Evolutionary conservation across 2,113 vertebrate genomes (phyloP).

Genomic region (Platichthys stellatus): DNA sequence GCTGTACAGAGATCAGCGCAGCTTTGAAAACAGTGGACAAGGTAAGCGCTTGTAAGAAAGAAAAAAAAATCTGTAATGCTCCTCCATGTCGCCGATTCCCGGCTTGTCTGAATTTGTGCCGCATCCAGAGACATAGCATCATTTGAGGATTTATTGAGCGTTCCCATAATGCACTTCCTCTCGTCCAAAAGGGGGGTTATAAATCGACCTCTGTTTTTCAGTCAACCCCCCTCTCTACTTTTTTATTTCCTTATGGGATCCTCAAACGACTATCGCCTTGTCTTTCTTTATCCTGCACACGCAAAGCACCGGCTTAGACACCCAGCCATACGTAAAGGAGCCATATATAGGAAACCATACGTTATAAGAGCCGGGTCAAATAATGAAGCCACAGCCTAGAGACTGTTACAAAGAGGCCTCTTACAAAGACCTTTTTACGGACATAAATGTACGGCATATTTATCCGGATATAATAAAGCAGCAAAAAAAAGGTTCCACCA

Average conservation of each 20-base stretch:
- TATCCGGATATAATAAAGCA: conserved; percentile 63
- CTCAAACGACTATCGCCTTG: conserved; percentile 39
- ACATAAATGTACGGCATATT: conserved; percentile 47
- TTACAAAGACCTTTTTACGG: conserved; percentile 33
- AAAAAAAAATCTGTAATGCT: conserved; percentile 7
- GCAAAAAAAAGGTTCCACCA: conserved; percentile 54
- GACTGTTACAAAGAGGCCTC: conserved; percentile 5
- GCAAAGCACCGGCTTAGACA: conserved; percentile 4
- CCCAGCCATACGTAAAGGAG: conserved; percentile 10
- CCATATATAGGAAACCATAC: conserved; percentile 27
- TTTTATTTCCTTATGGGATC: conserved; percentile 71
- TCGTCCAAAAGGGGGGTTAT: conserved; percentile 55
- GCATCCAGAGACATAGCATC: conserved; percentile 12
- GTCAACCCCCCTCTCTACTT: conserved; percentile 18
- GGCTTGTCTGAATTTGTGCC: conserved; percentile 49
- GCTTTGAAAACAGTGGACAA: neutral
- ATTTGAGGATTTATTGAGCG: conserved; percentile 66
- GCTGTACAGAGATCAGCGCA: neutral
- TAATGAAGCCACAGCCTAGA: conserved; percentile 26
- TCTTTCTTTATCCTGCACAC: conserved; percentile 48
- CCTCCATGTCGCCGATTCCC: conserved; percentile 9
- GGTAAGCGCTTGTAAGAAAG: no score
- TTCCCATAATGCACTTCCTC: conserved; percentile 66
- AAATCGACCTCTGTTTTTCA: conserved; percentile 54
- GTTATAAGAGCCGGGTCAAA: conserved; percentile 38